Base-by-base conservation (phyloP, 2,797 vertebrate genomes). In the Rousettus madagascariensis region DNA sequence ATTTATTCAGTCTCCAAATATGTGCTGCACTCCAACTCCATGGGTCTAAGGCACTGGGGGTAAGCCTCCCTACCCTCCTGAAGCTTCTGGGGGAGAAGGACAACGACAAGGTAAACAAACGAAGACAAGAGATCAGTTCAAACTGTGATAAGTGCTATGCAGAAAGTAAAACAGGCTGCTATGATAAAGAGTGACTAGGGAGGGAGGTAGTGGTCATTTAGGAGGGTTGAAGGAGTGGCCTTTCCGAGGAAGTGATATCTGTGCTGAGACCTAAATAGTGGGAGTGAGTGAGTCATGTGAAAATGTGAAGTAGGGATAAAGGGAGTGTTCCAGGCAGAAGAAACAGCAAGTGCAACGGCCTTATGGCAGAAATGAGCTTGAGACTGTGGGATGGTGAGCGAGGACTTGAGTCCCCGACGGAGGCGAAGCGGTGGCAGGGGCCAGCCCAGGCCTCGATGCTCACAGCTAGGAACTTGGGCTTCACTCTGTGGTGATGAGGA, bases 191-290 rank as follows among this genome's bases (percentile, higher is more conserved):
- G 55, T 4, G 30, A 68, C 26, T n/a, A 43, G 68, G 51, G 28
- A 59, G 26, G 41, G 65, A 71, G 75, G 61, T 0, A 0, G 36
- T 2, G 3, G 68, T 19, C 63, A 20, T n/a, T 9, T 51, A 5
- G 24, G 61, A 57, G 8, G 53, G 53, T 41, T 1, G 38, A 43
- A 33, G 55, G 66, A 13, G 53, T 10, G 41, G 77, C 28, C 75
- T 95, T 77, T 84, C 74, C 68, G 87, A 90, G 87, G 69, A 90
- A 82, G 90, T 53, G 26, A 43, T 57, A 53, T 59, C 69, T 63
- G 53, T 66, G 33, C 41, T 15, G 49, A 90, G 69, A 66, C 61
- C 85, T 66, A 75, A 66, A 26, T 33, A 88, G 49, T 3, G 10
- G 41, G 80, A 90, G 63, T 1, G 36, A 86, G 74, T 33, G 75